Evolutionary conservation across 2,113 vertebrate species (phyloP).

Genomic region (Bubo bubo): DNA sequence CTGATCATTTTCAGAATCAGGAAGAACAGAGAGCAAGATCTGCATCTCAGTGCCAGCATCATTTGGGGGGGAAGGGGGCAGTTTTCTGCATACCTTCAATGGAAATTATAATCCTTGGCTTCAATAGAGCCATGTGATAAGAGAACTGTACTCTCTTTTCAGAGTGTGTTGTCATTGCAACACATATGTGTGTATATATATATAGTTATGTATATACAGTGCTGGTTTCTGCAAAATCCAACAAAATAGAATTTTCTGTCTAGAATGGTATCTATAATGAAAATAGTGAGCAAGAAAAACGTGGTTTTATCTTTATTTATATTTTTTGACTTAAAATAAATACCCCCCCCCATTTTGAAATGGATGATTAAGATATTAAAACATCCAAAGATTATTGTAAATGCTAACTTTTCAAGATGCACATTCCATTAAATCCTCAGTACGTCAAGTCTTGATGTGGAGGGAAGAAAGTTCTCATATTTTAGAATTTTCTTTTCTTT

Average conservation of each 20-base stretch:
- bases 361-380: not conserved
- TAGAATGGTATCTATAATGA: not conserved
- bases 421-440: not conserved
- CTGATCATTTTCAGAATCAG: not conserved
- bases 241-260: not conserved
- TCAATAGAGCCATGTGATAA: not conserved
- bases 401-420: not conserved
- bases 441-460: not conserved
- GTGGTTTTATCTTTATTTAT: not conserved
- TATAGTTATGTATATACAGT: not conserved
- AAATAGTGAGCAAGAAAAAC: not conserved
- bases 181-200: rapidly evolving
- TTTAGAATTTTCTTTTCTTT: not conserved
- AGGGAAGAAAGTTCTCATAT: not conserved
- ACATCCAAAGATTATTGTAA: not conserved
- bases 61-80: not conserved
- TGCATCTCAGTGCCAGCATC: not conserved
- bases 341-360: not conserved
- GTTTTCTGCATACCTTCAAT: not conserved
- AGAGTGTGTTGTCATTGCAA: not conserved
- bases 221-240: not conserved
- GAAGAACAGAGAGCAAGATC: not conserved
- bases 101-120: not conserved
- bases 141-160: not conserved
- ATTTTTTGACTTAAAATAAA: not conserved